These are phyloP conservation scores for Plotosus lineatus DNA, from an alignment of 2,113 vertebrate genomes.

Conservation along the genomic window DNA sequence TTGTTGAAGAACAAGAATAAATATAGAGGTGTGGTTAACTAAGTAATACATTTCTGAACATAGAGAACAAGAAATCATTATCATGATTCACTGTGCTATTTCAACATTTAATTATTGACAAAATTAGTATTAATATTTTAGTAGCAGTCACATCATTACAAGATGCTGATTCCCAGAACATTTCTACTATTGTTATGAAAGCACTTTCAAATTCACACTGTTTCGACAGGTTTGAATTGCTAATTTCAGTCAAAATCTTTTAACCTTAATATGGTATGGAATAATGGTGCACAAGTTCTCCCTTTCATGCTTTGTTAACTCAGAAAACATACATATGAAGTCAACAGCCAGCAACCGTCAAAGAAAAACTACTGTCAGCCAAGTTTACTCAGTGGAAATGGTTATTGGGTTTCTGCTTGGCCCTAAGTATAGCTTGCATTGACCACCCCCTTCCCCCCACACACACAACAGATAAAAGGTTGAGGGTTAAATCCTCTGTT, in stretches of 20 bases:
- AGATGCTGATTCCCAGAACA: neutral
- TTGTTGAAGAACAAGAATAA: neutral
- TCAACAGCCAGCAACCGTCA: neutral
- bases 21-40: neutral
- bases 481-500: constrained; percentile 17
- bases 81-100: neutral
- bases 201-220: neutral
- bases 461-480: neutral
- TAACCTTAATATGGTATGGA: neutral
- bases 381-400: constrained; percentile 16
- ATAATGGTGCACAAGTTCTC: neutral
- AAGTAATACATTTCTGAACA: neutral
- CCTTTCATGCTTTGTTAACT: neutral
- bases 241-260: neutral
- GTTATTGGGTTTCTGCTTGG: constrained; percentile 13
- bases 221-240: neutral
- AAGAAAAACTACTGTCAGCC: neutral
- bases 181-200: neutral
- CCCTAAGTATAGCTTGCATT: neutral
- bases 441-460: neutral
- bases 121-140: neutral
- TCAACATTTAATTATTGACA: no score
- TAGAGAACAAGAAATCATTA: neutral
- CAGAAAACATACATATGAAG: neutral
- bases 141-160: neutral